Percentiles rank a stretch among this genome's conserved stretches.
These are phyloP conservation scores for Bedellia somnulentella DNA, from an alignment of 2,888 invertebrate species.

Conservation along the genomic window DNA sequence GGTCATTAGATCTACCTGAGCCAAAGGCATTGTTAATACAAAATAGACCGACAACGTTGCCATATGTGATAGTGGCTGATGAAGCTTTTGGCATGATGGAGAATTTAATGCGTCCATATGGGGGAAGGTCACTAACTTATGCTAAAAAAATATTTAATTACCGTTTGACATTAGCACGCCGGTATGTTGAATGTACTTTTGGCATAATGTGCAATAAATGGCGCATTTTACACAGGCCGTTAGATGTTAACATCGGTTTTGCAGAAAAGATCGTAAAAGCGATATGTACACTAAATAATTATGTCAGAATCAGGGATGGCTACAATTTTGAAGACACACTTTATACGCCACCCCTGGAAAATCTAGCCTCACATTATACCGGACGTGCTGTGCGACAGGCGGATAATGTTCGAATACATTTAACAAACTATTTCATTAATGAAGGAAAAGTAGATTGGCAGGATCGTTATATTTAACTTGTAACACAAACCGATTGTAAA, in stretches of 20 bases:
- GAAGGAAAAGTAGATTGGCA: too few species aligned
- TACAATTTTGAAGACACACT: too few species aligned
- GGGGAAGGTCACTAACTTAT: slow-evolving; percentile 1
- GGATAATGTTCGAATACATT: too few species aligned
- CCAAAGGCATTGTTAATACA: not conserved
- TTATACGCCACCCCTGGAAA: too few species aligned
- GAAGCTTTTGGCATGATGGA: slow-evolving; percentile 1
- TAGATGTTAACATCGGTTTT: slow-evolving; percentile 10
- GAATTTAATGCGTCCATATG: slow-evolving; percentile 1
- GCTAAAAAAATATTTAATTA: slow-evolving; percentile 9
- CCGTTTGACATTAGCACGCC: slow-evolving; percentile 4
- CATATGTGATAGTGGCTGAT: slow-evolving; percentile 1
- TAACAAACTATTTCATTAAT: too few species aligned
- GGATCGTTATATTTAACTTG: too few species aligned
- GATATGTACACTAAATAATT: slow-evolving; percentile 11
- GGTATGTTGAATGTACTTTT: slow-evolving; percentile 11
- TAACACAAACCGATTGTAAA: too few species aligned
- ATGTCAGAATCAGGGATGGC: slow-evolving; percentile 11
- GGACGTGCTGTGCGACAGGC: too few species aligned
- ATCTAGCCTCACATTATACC: too few species aligned
- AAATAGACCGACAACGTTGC: not conserved
- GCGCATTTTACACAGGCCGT: slow-evolving; percentile 12
- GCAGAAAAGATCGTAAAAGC: slow-evolving; percentile 13
- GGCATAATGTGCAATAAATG: slow-evolving; percentile 11
- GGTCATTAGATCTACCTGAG: slow-evolving; percentile 1